Evolutionary conservation across 2,113 vertebrate genomes (phyloP).

Genomic region (Brachirus orientalis): DNA sequence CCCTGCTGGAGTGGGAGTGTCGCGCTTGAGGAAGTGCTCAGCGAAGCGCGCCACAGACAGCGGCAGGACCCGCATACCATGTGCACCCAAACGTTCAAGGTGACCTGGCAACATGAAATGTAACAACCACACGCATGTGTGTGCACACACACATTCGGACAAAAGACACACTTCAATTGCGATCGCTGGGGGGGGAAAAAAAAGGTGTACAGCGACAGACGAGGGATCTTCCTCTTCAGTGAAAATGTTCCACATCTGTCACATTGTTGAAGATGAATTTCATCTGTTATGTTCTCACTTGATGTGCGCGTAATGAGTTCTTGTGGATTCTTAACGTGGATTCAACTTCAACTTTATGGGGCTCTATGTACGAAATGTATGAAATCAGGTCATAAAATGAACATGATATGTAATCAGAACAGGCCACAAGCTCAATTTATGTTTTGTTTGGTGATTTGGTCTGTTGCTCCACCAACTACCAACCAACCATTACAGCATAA

Average conservation of each 20-base stretch:
- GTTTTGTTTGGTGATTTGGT: too few relatives aligned
- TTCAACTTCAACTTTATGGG: too few relatives aligned
- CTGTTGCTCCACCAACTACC: too few relatives aligned
- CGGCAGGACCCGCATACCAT: constrained; percentile 61
- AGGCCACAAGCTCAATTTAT: too few relatives aligned
- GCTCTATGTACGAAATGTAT: too few relatives aligned
- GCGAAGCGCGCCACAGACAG: constrained; percentile 78
- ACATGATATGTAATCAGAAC: constrained; percentile 10
- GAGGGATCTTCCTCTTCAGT: constrained; percentile 46
- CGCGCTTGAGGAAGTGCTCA: constrained; percentile 82
- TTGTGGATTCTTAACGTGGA: constrained; percentile 41
- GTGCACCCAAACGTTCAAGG: constrained; percentile 74
- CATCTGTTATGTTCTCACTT: constrained; percentile 50
- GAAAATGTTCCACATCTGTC: constrained; percentile 45
- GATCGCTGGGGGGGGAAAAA: too few relatives aligned
- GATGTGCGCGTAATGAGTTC: constrained; percentile 25
- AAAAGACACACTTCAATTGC: too few relatives aligned
- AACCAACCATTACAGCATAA: too few relatives aligned
- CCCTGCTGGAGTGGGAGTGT: constrained; percentile 80
- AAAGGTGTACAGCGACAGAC: constrained; percentile 24
- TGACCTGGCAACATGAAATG: constrained; percentile 73
- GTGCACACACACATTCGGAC: not conserved
- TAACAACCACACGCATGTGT: constrained; percentile 26
- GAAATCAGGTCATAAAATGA: constrained; percentile 7
- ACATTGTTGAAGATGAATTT: constrained; percentile 43